Percentiles rank a stretch among this genome's conserved stretches.
phyloP scores from a whole-genome alignment of 64 coral and sea anemone genomes.

The Montipora capricornis region DNA sequence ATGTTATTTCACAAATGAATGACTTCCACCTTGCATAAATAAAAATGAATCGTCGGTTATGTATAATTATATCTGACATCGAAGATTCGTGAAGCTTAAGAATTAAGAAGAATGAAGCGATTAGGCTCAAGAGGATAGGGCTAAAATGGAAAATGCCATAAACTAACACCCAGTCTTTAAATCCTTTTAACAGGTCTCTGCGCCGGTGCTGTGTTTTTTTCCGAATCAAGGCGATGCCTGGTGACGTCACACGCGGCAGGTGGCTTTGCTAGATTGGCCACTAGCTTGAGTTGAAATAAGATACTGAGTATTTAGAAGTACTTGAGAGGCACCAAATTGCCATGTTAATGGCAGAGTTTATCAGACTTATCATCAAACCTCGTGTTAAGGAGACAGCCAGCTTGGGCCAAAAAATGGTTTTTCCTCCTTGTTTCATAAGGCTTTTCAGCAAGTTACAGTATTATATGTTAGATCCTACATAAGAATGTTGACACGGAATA shows the following conservation, averaged over 20 bases:
- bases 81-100: neutral
- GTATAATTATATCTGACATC: neutral
- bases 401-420: neutral
- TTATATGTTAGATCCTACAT: neutral
- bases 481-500: neutral
- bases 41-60: neutral
- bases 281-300: constrained; percentile 73
- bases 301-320: constrained; percentile 35
- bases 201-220: neutral
- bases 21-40: constrained; percentile 1
- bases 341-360: constrained; percentile 38
- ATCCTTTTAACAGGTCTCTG: neutral
- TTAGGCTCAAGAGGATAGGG: constrained; percentile 4
- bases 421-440: neutral
- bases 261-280: constrained; percentile 38
- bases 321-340: constrained; percentile 35
- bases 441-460: neutral
- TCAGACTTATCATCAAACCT: constrained; percentile 46
- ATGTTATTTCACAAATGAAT: neutral
- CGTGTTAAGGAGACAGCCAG: constrained; percentile 47
- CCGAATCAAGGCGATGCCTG: constrained; percentile 7
- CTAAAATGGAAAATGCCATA: neutral
- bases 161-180: neutral
- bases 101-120: neutral
- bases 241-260: constrained; percentile 57